Conservation (phyloP, 2,797 vertebrate genomes). For the Enteromius argenteus region DNA sequence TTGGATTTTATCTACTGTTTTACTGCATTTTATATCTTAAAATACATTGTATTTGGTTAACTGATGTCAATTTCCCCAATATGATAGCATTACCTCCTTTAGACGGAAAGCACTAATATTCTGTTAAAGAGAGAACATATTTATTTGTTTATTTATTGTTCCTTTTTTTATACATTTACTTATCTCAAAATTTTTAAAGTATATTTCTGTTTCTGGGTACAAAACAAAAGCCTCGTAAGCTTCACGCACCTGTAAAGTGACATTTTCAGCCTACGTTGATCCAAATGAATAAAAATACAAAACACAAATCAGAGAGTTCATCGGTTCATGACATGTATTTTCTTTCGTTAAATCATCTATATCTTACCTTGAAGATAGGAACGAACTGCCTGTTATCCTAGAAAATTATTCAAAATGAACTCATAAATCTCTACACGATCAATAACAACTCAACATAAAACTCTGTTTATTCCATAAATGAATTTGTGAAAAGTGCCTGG, state of each 20-base stretch:
- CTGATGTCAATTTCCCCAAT: neutral
- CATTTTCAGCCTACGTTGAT: constrained; percentile 62
- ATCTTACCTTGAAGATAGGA: constrained; percentile 66
- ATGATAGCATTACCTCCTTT: constrained; percentile 64
- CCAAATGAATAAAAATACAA: neutral
- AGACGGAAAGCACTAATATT: constrained; percentile 58
- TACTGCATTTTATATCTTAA: neutral
- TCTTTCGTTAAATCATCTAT: neutral
- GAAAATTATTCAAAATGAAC: constrained; percentile 17
- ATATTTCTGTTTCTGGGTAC: neutral
- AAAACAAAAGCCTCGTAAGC: neutral
- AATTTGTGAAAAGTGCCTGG: neutral
- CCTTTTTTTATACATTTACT: neutral
- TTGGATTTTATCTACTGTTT: neutral
- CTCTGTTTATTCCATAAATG: neutral
- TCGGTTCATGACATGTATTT: neutral
- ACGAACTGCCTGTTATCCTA: constrained; percentile 59
- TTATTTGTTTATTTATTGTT: neutral
- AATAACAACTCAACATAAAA: neutral
- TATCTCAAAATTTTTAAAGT: neutral
- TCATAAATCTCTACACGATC: constrained; percentile 4
- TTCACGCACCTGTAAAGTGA: constrained; percentile 67
- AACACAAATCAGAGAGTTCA: constrained; percentile 2
- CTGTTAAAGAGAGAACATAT: constrained; percentile 53
- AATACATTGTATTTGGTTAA: neutral